Conservation (phyloP, 2,113 vertebrate species). For the Toxotes chatareus region DNA sequence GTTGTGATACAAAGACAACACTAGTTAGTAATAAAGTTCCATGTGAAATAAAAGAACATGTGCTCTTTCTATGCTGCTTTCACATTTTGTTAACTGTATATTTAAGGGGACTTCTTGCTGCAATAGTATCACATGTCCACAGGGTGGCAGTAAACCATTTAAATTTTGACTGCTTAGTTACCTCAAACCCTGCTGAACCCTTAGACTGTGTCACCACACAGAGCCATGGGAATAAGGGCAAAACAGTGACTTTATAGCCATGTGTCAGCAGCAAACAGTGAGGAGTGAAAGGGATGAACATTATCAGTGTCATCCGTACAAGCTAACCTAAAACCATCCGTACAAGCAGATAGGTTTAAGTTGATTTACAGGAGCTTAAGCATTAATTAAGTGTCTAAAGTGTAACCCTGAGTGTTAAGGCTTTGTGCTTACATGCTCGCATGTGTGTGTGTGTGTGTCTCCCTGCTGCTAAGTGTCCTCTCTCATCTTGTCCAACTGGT, state of each 20-base stretch:
- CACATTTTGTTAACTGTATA: neutral
- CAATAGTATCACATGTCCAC: slow-evolving; percentile 36
- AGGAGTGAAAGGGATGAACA: neutral
- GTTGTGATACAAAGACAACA: neutral
- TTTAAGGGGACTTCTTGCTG: neutral
- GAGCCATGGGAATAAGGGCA: neutral
- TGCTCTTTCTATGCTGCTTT: neutral
- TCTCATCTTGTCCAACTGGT: slow-evolving; percentile 54
- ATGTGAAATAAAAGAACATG: slow-evolving; percentile 19
- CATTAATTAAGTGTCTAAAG: slow-evolving; percentile 22
- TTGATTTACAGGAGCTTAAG: slow-evolving; percentile 33
- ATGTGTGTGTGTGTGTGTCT: neutral
- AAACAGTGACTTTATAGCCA: slow-evolving; percentile 2
- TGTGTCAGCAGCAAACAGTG: neutral
- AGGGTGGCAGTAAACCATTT: slow-evolving; percentile 24
- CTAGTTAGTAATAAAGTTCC: slow-evolving; percentile 58
- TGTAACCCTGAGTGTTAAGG: neutral
- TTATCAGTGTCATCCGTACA: neutral
- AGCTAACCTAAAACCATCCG: neutral
- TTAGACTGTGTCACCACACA: neutral
- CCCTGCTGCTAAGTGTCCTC: neutral
- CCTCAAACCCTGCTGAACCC: neutral
- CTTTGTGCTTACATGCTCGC: neutral
- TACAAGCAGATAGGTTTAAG: slow-evolving; percentile 30
- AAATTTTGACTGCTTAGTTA: fast-evolving